Evolutionary conservation across 2,888 invertebrate genomes (phyloP).

Genomic region (Trilocha varians): DNA sequence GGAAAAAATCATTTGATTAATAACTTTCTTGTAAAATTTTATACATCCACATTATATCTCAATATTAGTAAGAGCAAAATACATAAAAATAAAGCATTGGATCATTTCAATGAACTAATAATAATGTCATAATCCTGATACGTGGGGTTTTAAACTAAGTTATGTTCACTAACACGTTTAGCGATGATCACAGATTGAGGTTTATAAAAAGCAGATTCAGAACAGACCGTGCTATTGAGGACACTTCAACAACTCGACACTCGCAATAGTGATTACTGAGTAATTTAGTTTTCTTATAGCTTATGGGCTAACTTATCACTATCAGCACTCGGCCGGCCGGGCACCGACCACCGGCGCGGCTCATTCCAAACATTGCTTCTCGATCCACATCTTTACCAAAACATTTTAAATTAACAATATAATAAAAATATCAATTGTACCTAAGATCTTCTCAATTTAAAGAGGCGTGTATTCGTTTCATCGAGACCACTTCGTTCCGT

Average conservation of each 20-base stretch:
- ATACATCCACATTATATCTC: slow-evolving; percentile 6
- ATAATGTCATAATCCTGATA: slow-evolving; percentile 36
- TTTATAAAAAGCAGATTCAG: slow-evolving; percentile 70
- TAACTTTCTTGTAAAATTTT: slow-evolving; percentile 2
- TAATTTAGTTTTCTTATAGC: slow-evolving; percentile 69
- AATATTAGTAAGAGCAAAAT: background rate
- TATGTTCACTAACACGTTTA: slow-evolving; percentile 66
- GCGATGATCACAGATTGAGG: slow-evolving; percentile 72
- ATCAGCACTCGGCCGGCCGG: slow-evolving; percentile 62
- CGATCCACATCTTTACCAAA: slow-evolving; percentile 66
- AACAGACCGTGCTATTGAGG: slow-evolving; percentile 70
- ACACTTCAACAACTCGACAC: slow-evolving; percentile 66
- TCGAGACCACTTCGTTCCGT: slow-evolving; percentile 43
- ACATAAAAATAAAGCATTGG: slow-evolving; percentile 3
- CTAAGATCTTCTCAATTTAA: slow-evolving; percentile 70
- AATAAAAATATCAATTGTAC: slow-evolving; percentile 72
- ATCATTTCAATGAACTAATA: slow-evolving; percentile 11
- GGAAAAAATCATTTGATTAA: background rate
- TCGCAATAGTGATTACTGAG: slow-evolving; percentile 70
- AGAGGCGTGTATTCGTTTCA: slow-evolving; percentile 51
- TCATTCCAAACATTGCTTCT: slow-evolving; percentile 66
- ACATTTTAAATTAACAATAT: slow-evolving; percentile 72
- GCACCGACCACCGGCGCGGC: slow-evolving; percentile 47
- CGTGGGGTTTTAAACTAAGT: slow-evolving; percentile 50
- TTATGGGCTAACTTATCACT: slow-evolving; percentile 66